Base-by-base conservation (phyloP, 2,797 vertebrate genomes). In the Megaceryle alcyon region DNA sequence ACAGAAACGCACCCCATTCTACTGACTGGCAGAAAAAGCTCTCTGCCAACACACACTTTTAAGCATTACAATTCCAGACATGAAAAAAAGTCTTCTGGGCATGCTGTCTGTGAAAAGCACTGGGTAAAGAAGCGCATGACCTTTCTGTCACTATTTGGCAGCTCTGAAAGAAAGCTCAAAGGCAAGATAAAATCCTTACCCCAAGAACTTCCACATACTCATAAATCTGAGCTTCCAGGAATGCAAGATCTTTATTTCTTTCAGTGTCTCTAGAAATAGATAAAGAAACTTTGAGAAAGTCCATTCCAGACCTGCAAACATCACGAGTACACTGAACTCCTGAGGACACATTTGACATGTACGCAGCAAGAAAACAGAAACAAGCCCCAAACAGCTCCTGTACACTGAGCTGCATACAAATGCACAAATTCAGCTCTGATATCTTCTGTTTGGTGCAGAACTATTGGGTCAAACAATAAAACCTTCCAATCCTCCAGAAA, bases 201-300 rank as follows among this genome's bases (percentile, higher is more conserved):
- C 99, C 99, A 12, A 99, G 98, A 93, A 99, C 98, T 97, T 99
- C 99, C 78, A 99, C 99, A 2, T 99, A 99, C 72, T 99, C 99
- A 19, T 99, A 99, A 90, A 99, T 98, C 95, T 99, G 99, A 89
- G 99, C 99, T 97, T 99, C 99, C 75, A 99, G 98, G 97, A 99
- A 99, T 12, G 97, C 99, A 17, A 99, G 98, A 85, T 99, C 99
- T 97, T 99, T 99, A 97, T 99, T 99, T 39, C 99, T 98, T 96
- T 99, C 99, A 0, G 99, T 99, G 98, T 99, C 99, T 97, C 99
- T 99, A 97, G 70, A 92, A 96, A 96, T 0, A 96, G 49, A 83
- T 28, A 31, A 17, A 57, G 28, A 14, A 72, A 39, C 5, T 39
- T 59, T 56, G 56, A 87, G 41, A 41, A 41, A 86, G 60, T 3